Evolutionary conservation across 2,888 invertebrate species (phyloP), one percentile per base, ranked within the genome.

Genomic region (Parnassius apollo): DNA sequence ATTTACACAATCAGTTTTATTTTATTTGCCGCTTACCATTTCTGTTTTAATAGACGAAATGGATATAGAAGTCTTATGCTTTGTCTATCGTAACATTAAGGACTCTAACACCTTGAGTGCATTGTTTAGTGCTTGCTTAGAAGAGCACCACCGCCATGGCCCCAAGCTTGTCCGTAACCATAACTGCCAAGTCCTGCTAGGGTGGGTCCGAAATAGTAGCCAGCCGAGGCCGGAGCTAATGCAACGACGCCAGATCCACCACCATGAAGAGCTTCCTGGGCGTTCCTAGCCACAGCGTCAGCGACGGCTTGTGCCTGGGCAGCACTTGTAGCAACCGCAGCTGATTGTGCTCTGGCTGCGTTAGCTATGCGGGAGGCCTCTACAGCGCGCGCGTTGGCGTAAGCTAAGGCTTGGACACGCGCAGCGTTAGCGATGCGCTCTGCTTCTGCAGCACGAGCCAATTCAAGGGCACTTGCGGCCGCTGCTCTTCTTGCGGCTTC

Each of bases 361-460:
- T 89, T 87, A 2, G 91, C 91, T 59, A 91, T 90, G 46, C 89
- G 87, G 2, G 88, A 81, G 0, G 91, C 91, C 69, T 91, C 91
- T 1, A 87, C 80, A 8, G 89, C 87, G 49, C 91, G 86, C 9
- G 88, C 80, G 75, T 91, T 90, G 42, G 88, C 84, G 68, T 89
- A 88, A 13, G 88, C 86, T 61, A 88, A 79, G 50, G 90, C 91
- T 65, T 90, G 89, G 9, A 84, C 83, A 53, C 90, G 88, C 9
- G 90, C 91, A 9, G 88, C 88, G 65, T 88, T 86, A 9, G 90
- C 91, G 11, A 84, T 69, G 10, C 90, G 84, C 59, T 88, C 86
- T 13, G 82, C 80, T 66, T 88, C 83, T 1, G 73, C 77, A 42
- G 86, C 87, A 54, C 86, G 84, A 2, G 79, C 81, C 1, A 84